These are phyloP conservation scores for Lamellibrachia columna DNA, from an alignment of 2,888 invertebrate species.

Conservation along the genomic window DNA sequence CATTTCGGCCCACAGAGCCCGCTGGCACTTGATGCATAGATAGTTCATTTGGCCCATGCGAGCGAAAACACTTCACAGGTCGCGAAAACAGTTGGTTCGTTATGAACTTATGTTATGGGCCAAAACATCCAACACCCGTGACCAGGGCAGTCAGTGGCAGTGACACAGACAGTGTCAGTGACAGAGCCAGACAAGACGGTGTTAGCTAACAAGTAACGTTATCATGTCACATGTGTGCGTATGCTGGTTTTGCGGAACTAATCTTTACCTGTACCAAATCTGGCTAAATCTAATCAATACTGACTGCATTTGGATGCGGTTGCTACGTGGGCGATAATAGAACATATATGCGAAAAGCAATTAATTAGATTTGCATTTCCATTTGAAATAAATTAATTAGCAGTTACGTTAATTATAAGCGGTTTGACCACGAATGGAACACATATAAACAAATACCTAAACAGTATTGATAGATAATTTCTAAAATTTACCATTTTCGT, in stretches of 20 bases:
- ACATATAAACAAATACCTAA: background rate
- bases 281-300: background rate
- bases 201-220: too few species aligned
- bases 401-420: background rate
- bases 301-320: background rate
- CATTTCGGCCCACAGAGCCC: too few species aligned
- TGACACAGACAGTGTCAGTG: too few species aligned
- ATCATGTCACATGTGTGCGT: too few species aligned
- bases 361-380: background rate
- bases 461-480: background rate
- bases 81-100: too few species aligned
- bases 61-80: too few species aligned
- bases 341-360: background rate
- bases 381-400: background rate
- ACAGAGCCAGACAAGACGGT: too few species aligned
- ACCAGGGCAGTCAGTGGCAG: too few species aligned
- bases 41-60: too few species aligned
- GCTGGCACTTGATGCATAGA: too few species aligned
- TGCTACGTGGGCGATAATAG: background rate
- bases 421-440: background rate
- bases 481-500: background rate
- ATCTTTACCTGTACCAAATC: background rate
- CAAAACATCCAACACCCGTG: too few species aligned
- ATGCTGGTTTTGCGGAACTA: background rate
- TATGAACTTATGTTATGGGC: too few species aligned